Percentiles rank a stretch among this genome's conserved stretches.
phyloP scores from a whole-genome alignment of 2,113 vertebrate genomes.

The Xiphophorus hellerii region DNA sequence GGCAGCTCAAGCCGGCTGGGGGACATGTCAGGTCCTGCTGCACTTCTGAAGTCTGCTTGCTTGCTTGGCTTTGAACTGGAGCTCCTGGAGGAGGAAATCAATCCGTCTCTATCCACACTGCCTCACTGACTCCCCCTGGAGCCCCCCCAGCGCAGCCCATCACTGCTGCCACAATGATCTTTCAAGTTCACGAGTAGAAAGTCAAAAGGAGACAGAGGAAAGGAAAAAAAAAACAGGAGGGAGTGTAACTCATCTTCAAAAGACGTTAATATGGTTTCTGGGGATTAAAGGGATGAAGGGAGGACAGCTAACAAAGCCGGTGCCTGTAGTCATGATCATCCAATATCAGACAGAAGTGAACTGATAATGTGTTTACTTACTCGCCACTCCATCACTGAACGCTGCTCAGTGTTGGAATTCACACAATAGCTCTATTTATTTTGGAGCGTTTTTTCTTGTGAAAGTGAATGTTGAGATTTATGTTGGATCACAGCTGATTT shows the following conservation, averaged over 20 bases:
- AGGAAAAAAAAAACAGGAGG: slow-evolving; percentile 47
- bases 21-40: slow-evolving; percentile 80
- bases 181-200: slow-evolving; percentile 76
- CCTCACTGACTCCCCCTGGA: slow-evolving; percentile 39
- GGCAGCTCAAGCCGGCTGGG: slow-evolving; percentile 72
- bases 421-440: slow-evolving; percentile 51
- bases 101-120: slow-evolving; percentile 61
- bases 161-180: slow-evolving; percentile 55
- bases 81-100: slow-evolving; percentile 80
- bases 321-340: slow-evolving; percentile 54
- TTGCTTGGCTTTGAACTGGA: slow-evolving; percentile 79
- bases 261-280: slow-evolving; percentile 63
- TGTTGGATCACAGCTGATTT: slow-evolving; percentile 62
- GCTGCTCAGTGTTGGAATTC: slow-evolving; percentile 18
- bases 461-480: slow-evolving; percentile 60
- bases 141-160: slow-evolving; percentile 47
- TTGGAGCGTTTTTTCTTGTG: slow-evolving; percentile 45
- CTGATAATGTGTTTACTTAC: slow-evolving; percentile 56
- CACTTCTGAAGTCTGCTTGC: slow-evolving; percentile 78
- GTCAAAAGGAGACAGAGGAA: slow-evolving; percentile 49
- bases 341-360: slow-evolving; percentile 27
- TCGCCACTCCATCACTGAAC: slow-evolving; percentile 37
- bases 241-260: slow-evolving; percentile 76
- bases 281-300: slow-evolving; percentile 73
- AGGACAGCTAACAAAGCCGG: slow-evolving; percentile 62